Base-by-base conservation (phyloP, 1,140 invertebrate species). In the Drosophila novamexicana region DNA sequence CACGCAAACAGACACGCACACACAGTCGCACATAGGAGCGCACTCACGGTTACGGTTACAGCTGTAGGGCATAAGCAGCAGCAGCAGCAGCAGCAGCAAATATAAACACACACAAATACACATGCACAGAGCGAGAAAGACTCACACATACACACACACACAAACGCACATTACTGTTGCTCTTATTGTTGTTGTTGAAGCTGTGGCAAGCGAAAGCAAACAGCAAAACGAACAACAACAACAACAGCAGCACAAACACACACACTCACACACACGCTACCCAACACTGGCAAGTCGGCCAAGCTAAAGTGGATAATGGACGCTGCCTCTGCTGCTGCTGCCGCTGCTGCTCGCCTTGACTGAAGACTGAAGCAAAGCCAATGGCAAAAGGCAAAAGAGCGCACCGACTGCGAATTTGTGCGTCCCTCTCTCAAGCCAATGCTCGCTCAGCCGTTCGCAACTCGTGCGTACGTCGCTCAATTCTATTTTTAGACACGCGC, bases 271-370 rank as follows among this genome's bases (percentile, higher is more conserved):
- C 10, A 47, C 14, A 49, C 29, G 8, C 16, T 22, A n/a, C 16
- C 34, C 61, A 62, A 22, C 61, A 68, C 50, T 34, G 37, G 53
- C 53, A 71, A 44, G 40, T 63, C 82, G 65, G 81, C 63, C 79
- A 79, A 86, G 79, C 81, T 88, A 88, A 88, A 88, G 84, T 89
- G 84, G 84, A 88, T 88, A 88, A 88, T 88, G 80, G 84, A 89
- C 85, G 53, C 52, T 54, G 52, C 22, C 5, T 29, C 22, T 29
- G 22, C 22, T 29, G 22, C 22, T 29, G 22, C 22, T 29, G 22
- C 22, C 4, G 22, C 22, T 29, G n/a, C n/a, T n/a, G 54, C 36
- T 68, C 49, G 47, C 59, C 37, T 39, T 36, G n/a, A 57, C 50
- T 42, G 59, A 81, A 63, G 45, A 79, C 42, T 12, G 42, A 18